Conservation (phyloP, 1,140 invertebrate genomes). For the Gryon sp. region DNA sequence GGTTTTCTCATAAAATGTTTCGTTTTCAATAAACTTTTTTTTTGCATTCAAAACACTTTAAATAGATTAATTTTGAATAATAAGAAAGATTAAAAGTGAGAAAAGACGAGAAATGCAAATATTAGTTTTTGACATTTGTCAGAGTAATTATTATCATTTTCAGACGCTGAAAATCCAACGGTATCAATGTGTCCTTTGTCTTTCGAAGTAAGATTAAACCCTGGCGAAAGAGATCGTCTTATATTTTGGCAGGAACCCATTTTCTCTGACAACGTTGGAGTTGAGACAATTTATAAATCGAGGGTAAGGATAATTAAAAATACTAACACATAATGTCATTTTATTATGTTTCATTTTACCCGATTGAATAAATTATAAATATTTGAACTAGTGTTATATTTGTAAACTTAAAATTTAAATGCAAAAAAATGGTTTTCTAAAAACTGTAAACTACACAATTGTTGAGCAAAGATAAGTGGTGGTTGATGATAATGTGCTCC, state of each 20-base stretch:
- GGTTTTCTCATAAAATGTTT: constrained; percentile 20
- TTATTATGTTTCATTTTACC: too few species aligned
- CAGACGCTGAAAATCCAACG: constrained; percentile 82
- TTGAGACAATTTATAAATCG: constrained; percentile 83
- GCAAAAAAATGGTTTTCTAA: too few species aligned
- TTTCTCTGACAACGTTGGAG: constrained; percentile 83
- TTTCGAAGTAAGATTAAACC: constrained; percentile 81
- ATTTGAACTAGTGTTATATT: too few species aligned
- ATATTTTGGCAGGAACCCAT: constrained; percentile 85
- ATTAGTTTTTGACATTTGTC: too few species aligned
- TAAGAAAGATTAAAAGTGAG: too few species aligned
- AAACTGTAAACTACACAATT: too few species aligned
- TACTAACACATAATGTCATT: too few species aligned
- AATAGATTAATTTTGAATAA: too few species aligned
- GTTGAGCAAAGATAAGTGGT: background rate
- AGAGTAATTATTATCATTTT: constrained; percentile 22
- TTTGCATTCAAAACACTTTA: constrained; percentile 16
- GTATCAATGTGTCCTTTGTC: constrained; percentile 83
- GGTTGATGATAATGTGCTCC: constrained; percentile 12
- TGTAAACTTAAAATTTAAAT: too few species aligned
- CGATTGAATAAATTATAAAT: too few species aligned
- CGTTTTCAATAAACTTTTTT: constrained; percentile 14
- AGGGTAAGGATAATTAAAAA: too few species aligned
- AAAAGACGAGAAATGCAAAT: too few species aligned
- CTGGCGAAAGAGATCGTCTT: constrained; percentile 79